Evolutionary conservation across 30 jellyfish, hydroid and myxozoan genomes (phyloP).

Genomic region (Aurelia sp.): DNA sequence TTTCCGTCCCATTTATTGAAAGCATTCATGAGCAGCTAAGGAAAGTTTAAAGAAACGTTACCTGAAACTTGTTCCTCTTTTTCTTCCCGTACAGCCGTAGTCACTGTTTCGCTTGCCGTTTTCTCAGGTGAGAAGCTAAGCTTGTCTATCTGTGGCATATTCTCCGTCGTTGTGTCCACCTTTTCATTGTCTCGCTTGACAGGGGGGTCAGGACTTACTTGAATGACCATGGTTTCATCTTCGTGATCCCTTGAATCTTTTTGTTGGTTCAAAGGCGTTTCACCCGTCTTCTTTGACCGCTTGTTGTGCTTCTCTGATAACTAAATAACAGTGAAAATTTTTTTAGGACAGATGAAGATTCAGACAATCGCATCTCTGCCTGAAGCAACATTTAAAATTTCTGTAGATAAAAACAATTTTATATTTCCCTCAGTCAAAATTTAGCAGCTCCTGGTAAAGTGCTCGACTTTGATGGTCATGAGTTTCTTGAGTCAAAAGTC

Average conservation of each 20-base stretch:
- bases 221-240: slow-evolving; percentile 14
- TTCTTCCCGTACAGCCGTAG: background rate
- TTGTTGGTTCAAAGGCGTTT: background rate
- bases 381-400: too few species aligned
- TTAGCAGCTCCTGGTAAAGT: too few species aligned
- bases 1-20: too few species aligned
- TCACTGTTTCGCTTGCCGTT: background rate
- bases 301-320: background rate
- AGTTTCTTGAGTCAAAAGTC: too few species aligned
- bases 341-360: too few species aligned
- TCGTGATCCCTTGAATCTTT: slow-evolving; percentile 11
- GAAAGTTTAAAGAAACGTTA: background rate
- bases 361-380: too few species aligned
- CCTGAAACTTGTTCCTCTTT: background rate
- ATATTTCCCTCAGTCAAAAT: too few species aligned
- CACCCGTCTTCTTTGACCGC: slow-evolving; percentile 1
- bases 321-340: background rate
- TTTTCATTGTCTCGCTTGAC: background rate
- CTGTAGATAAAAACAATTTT: too few species aligned
- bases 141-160: background rate
- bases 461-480: too few species aligned
- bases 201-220: slow-evolving; percentile 63
- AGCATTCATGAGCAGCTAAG: too few species aligned
- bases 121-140: background rate
- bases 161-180: slow-evolving; percentile 1